Percentiles rank a stretch among this genome's conserved stretches.
These are phyloP conservation scores for Cyanoramphus novaezelandiae DNA, from an alignment of 2,113 vertebrate genomes.

Conservation along the genomic window DNA sequence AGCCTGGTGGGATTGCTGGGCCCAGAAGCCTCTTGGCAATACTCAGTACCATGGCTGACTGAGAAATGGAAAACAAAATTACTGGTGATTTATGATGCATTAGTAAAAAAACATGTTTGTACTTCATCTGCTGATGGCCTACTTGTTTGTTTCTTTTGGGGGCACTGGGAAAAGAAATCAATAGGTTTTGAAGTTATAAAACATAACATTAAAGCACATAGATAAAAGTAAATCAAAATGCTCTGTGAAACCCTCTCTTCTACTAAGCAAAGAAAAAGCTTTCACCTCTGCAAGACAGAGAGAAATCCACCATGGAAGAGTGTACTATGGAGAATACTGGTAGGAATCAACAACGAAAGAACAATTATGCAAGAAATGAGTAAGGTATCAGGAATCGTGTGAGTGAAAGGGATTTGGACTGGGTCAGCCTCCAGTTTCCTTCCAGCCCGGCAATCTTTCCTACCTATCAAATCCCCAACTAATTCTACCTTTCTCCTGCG, in stretches of 20 bases:
- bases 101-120: background rate
- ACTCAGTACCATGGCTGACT: background rate
- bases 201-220: slow-evolving; percentile 15
- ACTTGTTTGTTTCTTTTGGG: background rate
- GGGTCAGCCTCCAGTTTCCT: background rate
- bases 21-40: background rate
- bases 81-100: background rate
- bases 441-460: background rate
- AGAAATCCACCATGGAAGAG: background rate
- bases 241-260: background rate
- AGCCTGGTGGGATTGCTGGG: background rate
- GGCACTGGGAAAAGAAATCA: background rate
- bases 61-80: background rate
- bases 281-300: background rate
- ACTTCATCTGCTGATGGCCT: background rate
- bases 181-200: background rate
- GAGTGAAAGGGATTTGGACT: background rate
- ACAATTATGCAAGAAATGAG: background rate
- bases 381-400: fast-evolving
- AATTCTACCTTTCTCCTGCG: background rate
- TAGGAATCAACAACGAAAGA: background rate
- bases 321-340: background rate
- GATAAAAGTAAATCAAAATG: background rate
- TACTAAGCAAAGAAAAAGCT: background rate
- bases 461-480: fast-evolving